A percentile compares a stretch with the other conserved stretches of the same genome.
These are phyloP conservation scores for Setophaga coronata DNA, from an alignment of 2,113 vertebrate genomes.

Conservation along the genomic window DNA sequence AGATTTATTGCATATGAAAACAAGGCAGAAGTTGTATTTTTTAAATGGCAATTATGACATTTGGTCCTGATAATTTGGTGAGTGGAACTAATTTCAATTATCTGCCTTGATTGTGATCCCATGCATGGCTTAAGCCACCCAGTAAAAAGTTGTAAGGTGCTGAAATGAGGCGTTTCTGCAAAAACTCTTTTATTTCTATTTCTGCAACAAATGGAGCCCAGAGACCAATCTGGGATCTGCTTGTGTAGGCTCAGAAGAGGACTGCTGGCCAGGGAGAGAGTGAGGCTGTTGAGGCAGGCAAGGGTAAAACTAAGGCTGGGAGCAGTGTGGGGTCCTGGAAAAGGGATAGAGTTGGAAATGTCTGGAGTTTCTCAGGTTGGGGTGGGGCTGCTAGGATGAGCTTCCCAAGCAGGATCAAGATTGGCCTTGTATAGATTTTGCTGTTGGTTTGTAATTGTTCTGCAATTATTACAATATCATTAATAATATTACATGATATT, in stretches of 20 bases:
- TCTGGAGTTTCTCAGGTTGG: not conserved
- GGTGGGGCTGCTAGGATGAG: not conserved
- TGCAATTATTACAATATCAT: not conserved
- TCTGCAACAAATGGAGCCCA: not conserved
- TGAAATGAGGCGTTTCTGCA: not conserved
- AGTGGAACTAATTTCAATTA: not conserved
- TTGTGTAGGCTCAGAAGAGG: not conserved
- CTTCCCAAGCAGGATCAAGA: not conserved
- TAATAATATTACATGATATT: not conserved
- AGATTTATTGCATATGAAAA: not conserved
- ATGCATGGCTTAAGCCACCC: not conserved
- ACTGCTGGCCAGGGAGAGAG: not conserved
- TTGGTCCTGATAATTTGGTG: not conserved
- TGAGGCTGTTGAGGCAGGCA: not conserved
- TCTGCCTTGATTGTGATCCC: not conserved
- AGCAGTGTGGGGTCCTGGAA: fast-evolving
- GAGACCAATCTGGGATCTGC: not conserved
- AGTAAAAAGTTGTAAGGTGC: not conserved
- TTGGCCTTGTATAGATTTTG: not conserved
- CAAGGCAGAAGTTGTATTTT: not conserved
- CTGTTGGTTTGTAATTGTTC: not conserved
- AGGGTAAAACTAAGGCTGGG: not conserved
- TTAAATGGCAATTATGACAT: not conserved
- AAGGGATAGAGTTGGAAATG: not conserved
- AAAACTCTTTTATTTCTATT: not conserved